These are phyloP conservation scores for Octopus sinensis DNA, from an alignment of 1,140 invertebrate species.

Conservation along the genomic window DNA sequence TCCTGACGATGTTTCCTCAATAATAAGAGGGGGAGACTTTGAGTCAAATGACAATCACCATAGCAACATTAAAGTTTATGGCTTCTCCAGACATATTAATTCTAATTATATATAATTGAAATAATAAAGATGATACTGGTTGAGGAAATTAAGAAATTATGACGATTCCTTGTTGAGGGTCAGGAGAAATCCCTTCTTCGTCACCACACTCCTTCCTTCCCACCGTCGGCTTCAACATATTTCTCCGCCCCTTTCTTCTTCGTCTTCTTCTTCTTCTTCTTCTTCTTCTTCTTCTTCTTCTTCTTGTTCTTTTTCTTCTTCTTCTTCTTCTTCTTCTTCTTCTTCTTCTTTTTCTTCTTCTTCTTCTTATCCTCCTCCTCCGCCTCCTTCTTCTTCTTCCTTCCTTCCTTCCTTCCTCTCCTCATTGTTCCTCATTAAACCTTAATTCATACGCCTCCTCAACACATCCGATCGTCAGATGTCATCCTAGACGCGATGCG, in stretches of 20 bases:
- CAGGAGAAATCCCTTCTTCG: background rate
- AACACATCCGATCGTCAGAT: background rate
- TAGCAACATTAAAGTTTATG: no score
- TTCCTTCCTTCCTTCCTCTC: constrained; percentile 11
- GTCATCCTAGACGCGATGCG: no score
- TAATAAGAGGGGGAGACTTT: no score
- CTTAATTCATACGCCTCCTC: background rate
- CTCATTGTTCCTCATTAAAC: background rate
- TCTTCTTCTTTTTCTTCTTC: constrained; percentile 4
- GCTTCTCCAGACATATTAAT: no score
- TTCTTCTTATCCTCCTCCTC: background rate
- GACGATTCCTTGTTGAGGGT: background rate
- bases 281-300: constrained; percentile 4
- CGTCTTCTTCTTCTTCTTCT: constrained; percentile 13
- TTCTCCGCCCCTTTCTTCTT: constrained; percentile 14
- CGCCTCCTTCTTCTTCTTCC: constrained; percentile 4
- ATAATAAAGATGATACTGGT: no score
- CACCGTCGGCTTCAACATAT: background rate
- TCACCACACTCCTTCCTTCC: background rate
- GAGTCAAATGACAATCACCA: no score
- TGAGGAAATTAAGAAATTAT: no score
- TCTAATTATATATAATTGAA: no score
- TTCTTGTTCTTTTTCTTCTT: constrained; percentile 10
- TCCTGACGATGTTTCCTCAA: no score
- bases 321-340: constrained; percentile 1